Conservation (phyloP, 2,888 invertebrate genomes). For the Lithophane semibrunnea region DNA sequence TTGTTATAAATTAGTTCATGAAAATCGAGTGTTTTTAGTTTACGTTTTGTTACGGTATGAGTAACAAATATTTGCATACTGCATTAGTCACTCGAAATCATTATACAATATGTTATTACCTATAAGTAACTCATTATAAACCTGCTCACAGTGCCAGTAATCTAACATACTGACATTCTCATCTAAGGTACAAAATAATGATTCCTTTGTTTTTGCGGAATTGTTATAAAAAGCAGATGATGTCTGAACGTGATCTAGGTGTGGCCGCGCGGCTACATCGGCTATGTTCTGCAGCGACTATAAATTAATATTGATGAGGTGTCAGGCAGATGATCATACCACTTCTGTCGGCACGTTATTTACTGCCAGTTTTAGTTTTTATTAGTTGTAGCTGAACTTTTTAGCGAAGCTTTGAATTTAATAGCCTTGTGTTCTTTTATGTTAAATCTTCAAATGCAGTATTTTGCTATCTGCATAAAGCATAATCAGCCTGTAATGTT, state of each 20-base stretch:
- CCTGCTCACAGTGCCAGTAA: slow-evolving; percentile 34
- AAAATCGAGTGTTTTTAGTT: slow-evolving; percentile 23
- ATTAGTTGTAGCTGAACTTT: slow-evolving; percentile 31
- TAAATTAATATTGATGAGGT: slow-evolving; percentile 56
- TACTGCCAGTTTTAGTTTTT: slow-evolving; percentile 37
- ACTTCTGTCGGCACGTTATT: slow-evolving; percentile 36
- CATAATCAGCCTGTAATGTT: no score
- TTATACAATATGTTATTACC: background rate
- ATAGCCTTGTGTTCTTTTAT: background rate
- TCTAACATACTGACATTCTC: slow-evolving; percentile 40
- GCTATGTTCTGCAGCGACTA: slow-evolving; percentile 9
- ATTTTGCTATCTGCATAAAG: background rate
- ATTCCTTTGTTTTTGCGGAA: slow-evolving; percentile 43
- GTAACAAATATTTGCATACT: slow-evolving; percentile 43
- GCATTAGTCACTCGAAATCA: slow-evolving; percentile 44
- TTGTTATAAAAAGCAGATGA: slow-evolving; percentile 45
- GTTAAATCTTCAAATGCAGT: slow-evolving; percentile 1
- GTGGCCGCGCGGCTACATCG: slow-evolving; percentile 19
- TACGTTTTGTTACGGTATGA: slow-evolving; percentile 21
- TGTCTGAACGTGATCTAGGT: slow-evolving; percentile 34
- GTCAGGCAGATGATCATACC: slow-evolving; percentile 27
- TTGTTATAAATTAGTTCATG: slow-evolving; percentile 13
- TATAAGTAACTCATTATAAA: slow-evolving; percentile 37
- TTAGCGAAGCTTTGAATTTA: slow-evolving; percentile 5
- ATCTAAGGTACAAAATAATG: slow-evolving; percentile 43